Evolutionary conservation across 2,113 vertebrate species (phyloP).

Genomic region (Collichthys lucidus): DNA sequence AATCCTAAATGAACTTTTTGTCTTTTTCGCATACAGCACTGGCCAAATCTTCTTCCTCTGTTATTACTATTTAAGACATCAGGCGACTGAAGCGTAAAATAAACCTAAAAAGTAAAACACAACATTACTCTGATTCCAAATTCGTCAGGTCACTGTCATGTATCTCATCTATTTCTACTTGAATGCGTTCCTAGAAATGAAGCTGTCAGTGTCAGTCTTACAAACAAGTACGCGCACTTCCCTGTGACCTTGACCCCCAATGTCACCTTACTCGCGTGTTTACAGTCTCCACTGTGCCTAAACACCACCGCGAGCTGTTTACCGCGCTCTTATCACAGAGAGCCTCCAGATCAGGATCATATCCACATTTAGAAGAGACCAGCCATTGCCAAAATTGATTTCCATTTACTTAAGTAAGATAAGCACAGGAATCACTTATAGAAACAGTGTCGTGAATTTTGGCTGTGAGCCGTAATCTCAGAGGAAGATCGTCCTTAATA

Average conservation of each 20-base stretch:
- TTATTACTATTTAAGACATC: not conserved
- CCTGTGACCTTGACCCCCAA: conserved; percentile 73
- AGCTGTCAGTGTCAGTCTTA: not conserved
- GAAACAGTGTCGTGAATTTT: not conserved
- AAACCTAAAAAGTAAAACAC: not conserved
- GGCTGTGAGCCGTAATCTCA: not conserved
- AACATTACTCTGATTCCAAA: not conserved
- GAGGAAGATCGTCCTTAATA: not conserved
- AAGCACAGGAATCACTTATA: not conserved
- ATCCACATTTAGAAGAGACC: not conserved
- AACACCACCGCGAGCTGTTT: not conserved
- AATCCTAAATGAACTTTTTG: not conserved
- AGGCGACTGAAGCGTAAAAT: not conserved
- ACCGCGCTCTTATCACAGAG: not conserved
- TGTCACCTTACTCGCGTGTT: conserved; percentile 41
- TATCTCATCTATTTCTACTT: not conserved
- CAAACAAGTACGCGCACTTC: too few relatives aligned
- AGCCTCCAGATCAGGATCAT: not conserved
- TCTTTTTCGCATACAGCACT: too few relatives aligned
- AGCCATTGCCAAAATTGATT: not conserved
- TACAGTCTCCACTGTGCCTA: conserved; percentile 12
- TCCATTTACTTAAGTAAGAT: not conserved
- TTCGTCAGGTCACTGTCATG: not conserved
- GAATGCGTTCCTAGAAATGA: not conserved
- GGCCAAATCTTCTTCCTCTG: not conserved